These are phyloP conservation scores for Dromas ardeola DNA, from an alignment of 2,113 vertebrate species.

Conservation along the genomic window DNA sequence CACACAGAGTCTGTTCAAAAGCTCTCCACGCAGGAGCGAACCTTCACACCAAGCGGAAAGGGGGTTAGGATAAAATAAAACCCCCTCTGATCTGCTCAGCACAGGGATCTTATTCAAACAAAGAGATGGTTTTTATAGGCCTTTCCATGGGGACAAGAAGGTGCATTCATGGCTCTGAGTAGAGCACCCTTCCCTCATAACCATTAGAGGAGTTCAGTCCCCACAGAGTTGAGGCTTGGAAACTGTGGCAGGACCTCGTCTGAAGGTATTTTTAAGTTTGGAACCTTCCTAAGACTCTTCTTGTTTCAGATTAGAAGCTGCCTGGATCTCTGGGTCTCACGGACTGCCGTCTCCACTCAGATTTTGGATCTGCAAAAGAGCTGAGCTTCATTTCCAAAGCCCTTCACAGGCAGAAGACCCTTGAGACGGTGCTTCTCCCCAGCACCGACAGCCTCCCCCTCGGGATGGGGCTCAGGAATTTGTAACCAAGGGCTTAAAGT, in stretches of 20 bases:
- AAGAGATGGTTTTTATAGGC: not conserved
- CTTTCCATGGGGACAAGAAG: constrained; percentile 25
- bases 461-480: not conserved
- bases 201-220: not conserved
- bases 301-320: constrained; percentile 2
- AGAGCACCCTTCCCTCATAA: not conserved
- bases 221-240: not conserved
- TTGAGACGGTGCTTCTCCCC: not conserved
- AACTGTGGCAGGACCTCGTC: not conserved
- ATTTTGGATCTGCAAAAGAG: not conserved
- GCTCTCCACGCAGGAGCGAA: not conserved
- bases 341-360: not conserved
- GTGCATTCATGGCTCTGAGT: constrained; percentile 32
- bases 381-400: not conserved
- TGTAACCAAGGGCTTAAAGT: not conserved
- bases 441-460: not conserved
- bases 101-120: not conserved
- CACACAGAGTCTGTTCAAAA: not conserved
- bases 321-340: not conserved
- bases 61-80: constrained; percentile 38
- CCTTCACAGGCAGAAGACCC: not conserved
- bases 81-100: constrained; percentile 1
- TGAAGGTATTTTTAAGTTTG: constrained; percentile 9
- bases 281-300: not conserved
- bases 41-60: not conserved